Conservation (phyloP, 2,888 invertebrate species). For the Eulithis testata region DNA sequence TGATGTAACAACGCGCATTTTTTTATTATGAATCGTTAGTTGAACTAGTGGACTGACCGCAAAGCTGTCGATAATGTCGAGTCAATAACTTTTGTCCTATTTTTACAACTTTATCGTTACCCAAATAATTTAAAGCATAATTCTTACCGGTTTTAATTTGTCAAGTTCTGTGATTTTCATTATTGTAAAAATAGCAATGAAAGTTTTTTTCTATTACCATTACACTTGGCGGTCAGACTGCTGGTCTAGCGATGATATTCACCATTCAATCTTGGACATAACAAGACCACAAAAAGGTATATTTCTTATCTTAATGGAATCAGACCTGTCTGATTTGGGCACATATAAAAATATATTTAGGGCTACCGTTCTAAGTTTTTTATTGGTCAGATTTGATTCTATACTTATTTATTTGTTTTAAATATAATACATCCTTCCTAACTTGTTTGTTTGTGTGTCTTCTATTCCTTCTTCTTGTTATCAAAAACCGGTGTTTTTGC, state of each 20-base stretch:
- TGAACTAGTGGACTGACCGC: conserved; percentile 45
- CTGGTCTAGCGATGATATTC: conserved; percentile 32
- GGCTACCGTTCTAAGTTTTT: background rate
- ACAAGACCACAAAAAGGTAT: too few relatives aligned
- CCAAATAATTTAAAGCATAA: too few relatives aligned
- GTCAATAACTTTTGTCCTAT: too few relatives aligned
- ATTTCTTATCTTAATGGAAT: background rate
- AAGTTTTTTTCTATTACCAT: too few relatives aligned
- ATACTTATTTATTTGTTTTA: too few relatives aligned
- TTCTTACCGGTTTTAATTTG: too few relatives aligned
- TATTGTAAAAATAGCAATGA: too few relatives aligned
- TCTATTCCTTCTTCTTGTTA: background rate
- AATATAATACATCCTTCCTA: background rate
- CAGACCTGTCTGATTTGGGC: background rate
- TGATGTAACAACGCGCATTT: conserved; percentile 57
- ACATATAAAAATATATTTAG: background rate
- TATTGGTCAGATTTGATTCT: too few relatives aligned
- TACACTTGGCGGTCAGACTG: too few relatives aligned
- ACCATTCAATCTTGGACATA: conserved; percentile 34
- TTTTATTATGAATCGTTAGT: conserved; percentile 59
- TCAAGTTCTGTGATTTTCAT: too few relatives aligned
- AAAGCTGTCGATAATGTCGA: too few relatives aligned
- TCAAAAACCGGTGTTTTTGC: conserved; percentile 2
- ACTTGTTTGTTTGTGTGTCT: background rate
- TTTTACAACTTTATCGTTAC: too few relatives aligned